Evolutionary conservation across 2,797 vertebrate species (phyloP).

Genomic region (Neostethus bicornis): DNA sequence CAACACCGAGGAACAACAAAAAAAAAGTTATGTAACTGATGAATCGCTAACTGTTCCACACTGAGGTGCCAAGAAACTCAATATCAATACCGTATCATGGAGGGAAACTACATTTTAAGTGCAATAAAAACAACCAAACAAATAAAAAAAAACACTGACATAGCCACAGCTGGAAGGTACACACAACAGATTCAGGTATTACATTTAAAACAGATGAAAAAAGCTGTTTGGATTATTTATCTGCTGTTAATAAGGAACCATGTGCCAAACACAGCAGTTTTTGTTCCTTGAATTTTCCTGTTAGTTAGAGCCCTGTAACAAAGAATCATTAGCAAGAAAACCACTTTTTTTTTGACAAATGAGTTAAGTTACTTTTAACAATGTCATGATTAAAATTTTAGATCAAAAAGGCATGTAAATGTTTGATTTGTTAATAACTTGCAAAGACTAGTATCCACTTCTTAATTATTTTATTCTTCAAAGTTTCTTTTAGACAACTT

Average conservation of each 20-base stretch:
- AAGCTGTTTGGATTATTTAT: neutral
- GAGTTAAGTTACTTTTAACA: no score
- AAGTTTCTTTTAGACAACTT: no score
- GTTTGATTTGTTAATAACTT: no score
- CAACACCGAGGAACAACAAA: slow-evolving; percentile 25
- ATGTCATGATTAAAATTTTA: no score
- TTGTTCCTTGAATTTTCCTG: neutral
- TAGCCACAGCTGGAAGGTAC: slow-evolving; percentile 13
- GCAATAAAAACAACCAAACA: slow-evolving; percentile 3
- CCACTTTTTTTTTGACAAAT: no score
- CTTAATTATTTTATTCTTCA: no score
- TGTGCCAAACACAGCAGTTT: neutral
- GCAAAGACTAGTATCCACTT: no score
- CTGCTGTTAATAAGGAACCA: slow-evolving; percentile 2
- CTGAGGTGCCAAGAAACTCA: slow-evolving; percentile 12
- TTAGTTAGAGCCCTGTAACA: neutral
- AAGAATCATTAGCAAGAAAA: neutral
- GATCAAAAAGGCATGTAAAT: no score
- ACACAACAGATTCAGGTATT: slow-evolving; percentile 1
- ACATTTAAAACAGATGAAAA: neutral
- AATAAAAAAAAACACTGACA: neutral
- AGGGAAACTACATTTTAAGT: neutral
- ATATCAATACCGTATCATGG: slow-evolving; percentile 13
- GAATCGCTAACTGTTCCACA: slow-evolving; percentile 20
- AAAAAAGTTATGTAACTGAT: slow-evolving; percentile 52